Base-by-base conservation (phyloP, 2,888 invertebrate species). In the Lordiphosa fenestrarum region DNA sequence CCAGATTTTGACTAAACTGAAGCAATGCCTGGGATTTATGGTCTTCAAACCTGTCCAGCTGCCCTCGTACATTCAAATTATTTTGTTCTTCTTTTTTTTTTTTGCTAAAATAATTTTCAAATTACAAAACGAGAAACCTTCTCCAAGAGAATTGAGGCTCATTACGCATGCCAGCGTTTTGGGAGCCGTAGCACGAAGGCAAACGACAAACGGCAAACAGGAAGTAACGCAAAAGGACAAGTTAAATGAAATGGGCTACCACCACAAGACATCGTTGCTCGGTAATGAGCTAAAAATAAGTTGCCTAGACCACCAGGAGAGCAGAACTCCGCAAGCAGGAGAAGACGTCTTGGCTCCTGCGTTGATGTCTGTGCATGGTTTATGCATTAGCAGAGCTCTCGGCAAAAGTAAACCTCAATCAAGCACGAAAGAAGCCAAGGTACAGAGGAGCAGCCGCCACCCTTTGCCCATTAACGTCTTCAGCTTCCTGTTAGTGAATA, bases 401-500 rank as follows among this genome's bases (percentile, higher is more conserved):
- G 74, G 65, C 71, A 36, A 73, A 72, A 70, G 73, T 76, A 83
- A 80, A 80, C 78, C 78, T 73, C 78, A 83, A 83, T 80, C 84
- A 80, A 76, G 77, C 77, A 76, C 72, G 73, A 73, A 30, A 73
- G 77, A 39, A 37, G 41, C 36, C 51, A 48, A 51, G 53, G 52
- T 63, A 55, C 53, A 59, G 30, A 30, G 30, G 10, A 30, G 30
- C 9, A 30, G 30, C 33, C 65, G 30, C 33, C 65, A 60, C 46
- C 64, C 65, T 30, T 23, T 57, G 63, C 59, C 76, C 81, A 85
- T 85, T 84, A 84, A 84, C 73, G 84, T 84, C 84, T 78, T 76
- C 84, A 81, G 84, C 83, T 85, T 85, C 78, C 81, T 84, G 84
- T 84, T 85, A 84, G 84, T 84, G 85, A 81, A 85, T 84, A 81